Percentiles rank a stretch among this genome's conserved stretches.
These are phyloP conservation scores for Caenorhabditis inopinata DNA, from an alignment of 1,140 invertebrate species.

Conservation along the genomic window DNA sequence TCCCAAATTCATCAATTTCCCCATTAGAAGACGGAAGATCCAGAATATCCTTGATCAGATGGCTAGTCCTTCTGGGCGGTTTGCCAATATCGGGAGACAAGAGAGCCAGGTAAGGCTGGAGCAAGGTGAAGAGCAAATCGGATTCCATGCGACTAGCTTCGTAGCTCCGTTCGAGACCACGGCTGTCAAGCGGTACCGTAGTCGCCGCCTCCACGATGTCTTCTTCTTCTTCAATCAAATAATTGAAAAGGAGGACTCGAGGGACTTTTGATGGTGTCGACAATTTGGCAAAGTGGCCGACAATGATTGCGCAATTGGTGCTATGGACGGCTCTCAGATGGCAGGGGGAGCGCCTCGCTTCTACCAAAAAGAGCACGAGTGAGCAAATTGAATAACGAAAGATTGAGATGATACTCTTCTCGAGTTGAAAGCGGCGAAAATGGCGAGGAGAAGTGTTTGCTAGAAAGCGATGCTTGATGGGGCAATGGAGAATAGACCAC, in stretches of 20 bases:
- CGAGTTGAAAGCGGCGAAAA: too few relatives aligned
- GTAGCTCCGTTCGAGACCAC: background rate
- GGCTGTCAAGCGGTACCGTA: background rate
- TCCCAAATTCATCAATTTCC: background rate
- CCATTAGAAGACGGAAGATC: background rate
- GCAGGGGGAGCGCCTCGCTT: too few relatives aligned
- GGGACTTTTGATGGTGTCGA: constrained; percentile 17
- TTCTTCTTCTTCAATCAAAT: constrained; percentile 32
- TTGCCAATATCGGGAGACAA: background rate
- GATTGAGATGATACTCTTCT: too few relatives aligned
- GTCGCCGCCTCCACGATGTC: background rate
- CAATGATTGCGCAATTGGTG: constrained; percentile 27
- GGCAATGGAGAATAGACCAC: too few relatives aligned
- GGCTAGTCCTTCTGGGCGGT: background rate
- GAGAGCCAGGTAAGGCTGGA: background rate
- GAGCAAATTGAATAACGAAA: too few relatives aligned
- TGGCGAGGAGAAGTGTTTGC: too few relatives aligned
- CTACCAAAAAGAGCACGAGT: too few relatives aligned
- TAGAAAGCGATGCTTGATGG: too few relatives aligned
- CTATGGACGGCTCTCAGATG: background rate
- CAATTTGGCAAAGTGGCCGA: constrained; percentile 16
- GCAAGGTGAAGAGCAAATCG: background rate
- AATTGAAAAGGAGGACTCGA: background rate
- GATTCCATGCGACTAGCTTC: background rate
- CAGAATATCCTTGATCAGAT: constrained; percentile 38